Evolutionary conservation across 2,797 vertebrate species (phyloP).

Genomic region (Sebastes umbrosus): DNA sequence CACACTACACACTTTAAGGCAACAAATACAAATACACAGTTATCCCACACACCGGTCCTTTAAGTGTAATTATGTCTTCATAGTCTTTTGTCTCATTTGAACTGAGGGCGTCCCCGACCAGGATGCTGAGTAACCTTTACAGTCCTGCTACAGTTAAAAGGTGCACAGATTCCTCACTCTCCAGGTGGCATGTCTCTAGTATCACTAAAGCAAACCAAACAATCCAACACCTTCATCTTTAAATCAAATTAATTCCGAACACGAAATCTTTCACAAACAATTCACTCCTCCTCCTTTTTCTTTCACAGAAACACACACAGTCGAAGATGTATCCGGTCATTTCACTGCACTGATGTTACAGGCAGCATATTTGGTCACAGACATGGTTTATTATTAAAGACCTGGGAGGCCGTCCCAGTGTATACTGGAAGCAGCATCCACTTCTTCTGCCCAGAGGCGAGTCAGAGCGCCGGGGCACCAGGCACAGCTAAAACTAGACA

Average conservation of each 20-base stretch:
- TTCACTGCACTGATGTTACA: conserved; percentile 31
- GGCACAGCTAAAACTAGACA: conserved; percentile 15
- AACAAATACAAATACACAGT: background rate
- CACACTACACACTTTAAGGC: background rate
- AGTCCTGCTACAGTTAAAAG: too few species aligned
- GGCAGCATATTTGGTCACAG: conserved; percentile 25
- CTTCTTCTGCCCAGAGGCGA: conserved; percentile 29
- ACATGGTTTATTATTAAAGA: conserved; percentile 49
- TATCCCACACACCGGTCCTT: too few species aligned
- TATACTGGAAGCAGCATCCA: conserved; percentile 17
- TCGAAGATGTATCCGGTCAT: background rate
- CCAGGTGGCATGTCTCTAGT: background rate
- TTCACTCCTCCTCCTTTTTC: background rate
- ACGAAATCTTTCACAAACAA: background rate
- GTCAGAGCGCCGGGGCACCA: background rate
- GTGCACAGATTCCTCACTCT: too few species aligned
- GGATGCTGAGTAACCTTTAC: too few species aligned
- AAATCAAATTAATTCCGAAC: background rate
- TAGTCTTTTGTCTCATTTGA: too few species aligned
- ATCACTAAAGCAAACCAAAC: background rate
- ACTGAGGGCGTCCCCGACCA: too few species aligned
- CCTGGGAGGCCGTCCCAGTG: background rate
- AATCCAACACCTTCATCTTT: background rate
- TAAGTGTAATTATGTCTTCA: background rate
- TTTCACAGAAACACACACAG: background rate